These are phyloP conservation scores for Bostrychus sinensis DNA, from an alignment of 2,113 vertebrate genomes.

Conservation along the genomic window DNA sequence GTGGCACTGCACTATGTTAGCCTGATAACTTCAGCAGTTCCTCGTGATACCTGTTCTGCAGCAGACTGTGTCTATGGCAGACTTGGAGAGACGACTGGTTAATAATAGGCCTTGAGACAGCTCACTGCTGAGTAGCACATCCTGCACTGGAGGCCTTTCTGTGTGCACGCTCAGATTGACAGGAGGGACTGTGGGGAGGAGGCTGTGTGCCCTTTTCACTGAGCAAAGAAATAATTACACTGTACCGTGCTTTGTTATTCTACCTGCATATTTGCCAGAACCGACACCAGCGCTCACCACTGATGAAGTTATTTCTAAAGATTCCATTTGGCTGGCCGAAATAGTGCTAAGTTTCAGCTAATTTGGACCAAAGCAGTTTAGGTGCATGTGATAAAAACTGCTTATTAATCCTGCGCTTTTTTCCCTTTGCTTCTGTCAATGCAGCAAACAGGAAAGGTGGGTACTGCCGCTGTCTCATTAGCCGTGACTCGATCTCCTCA, in stretches of 20 bases:
- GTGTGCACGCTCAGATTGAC: constrained; percentile 57
- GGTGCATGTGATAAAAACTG: constrained; percentile 26
- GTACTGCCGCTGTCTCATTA: constrained; percentile 70
- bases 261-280: constrained; percentile 54
- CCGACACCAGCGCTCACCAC: constrained; percentile 38
- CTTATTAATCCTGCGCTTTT: constrained; percentile 43
- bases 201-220: constrained; percentile 59
- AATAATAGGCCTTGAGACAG: constrained; percentile 69
- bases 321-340: constrained; percentile 10
- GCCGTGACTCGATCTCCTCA: constrained; percentile 35
- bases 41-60: constrained; percentile 46
- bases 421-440: constrained; percentile 78
- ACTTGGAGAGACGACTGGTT: constrained; percentile 49
- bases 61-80: constrained; percentile 29
- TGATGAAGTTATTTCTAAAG: constrained; percentile 37
- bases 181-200: constrained; percentile 57
- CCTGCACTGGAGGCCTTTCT: constrained; percentile 59
- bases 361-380: constrained; percentile 8
- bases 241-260: constrained; percentile 50
- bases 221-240: constrained; percentile 59
- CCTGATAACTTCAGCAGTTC: constrained; percentile 46
- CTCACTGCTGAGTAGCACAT: constrained; percentile 52
- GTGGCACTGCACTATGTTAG: constrained; percentile 20
- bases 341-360: constrained; percentile 3
- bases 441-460: constrained; percentile 99